Conservation (phyloP, 2,113 vertebrate species). For the Notechis scutatus region DNA sequence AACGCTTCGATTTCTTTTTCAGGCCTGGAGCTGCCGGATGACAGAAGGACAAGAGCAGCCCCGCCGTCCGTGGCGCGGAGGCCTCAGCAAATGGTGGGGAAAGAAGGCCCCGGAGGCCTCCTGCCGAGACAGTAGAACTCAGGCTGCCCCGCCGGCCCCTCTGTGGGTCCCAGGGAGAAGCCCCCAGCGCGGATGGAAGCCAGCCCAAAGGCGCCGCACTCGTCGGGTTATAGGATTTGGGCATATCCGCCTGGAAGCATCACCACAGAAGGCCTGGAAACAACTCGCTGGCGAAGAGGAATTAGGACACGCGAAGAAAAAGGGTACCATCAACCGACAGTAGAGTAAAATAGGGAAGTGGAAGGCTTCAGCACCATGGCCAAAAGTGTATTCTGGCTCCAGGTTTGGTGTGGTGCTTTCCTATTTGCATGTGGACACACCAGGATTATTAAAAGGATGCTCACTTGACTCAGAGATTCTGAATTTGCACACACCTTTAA, state of each 20-base stretch:
- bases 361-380: neutral
- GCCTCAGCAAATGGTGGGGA: neutral
- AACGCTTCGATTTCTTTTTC: neutral
- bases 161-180: neutral
- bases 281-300: neutral
- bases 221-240: neutral
- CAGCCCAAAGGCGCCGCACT: neutral
- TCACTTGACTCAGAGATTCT: neutral
- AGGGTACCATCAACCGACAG: neutral
- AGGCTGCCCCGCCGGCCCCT: no score
- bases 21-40: neutral
- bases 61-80: neutral
- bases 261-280: neutral
- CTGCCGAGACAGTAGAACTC: no score
- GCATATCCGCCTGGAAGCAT: neutral
- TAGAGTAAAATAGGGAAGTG: neutral
- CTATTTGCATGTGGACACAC: neutral
- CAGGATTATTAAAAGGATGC: constrained; percentile 3
- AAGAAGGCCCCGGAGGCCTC: no score
- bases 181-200: neutral
- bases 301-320: neutral
- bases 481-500: neutral
- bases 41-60: neutral
- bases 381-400: neutral
- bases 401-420: neutral